Evolutionary conservation across 2,888 invertebrate genomes (phyloP), one percentile per base, ranked within the genome.

Genomic region (Sialis lutaria): DNA sequence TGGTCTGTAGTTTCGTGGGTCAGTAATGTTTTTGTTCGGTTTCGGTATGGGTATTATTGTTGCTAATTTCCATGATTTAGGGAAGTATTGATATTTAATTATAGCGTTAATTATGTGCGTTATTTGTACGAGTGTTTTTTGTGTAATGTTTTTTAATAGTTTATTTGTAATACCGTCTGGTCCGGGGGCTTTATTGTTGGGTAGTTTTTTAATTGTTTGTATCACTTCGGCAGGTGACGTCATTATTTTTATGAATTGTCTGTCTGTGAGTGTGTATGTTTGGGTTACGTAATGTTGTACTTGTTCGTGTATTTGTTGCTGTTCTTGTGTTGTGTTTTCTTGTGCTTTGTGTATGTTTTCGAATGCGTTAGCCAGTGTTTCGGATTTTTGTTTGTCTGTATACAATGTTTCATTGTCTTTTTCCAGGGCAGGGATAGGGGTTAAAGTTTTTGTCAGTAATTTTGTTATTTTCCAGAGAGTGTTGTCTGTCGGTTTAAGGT

Each of bases 1-100:
- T 6, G 53, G 54, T 33, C 54, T 8, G 40, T 54, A 55, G 35
- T 47, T 55, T 42, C 43, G 34, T 5, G 52, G 50, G 5, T 44
- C 33, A 6, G 33, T 48, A 13, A 33, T 40, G 8, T 50, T 45
- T 49, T 54, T 53, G 4, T 49, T 49, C 2, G 53, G 55, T 52
- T 54, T 55, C 1, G 10, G 46, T 8, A 54, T 51, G 1, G 53
- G 50, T 12, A 54, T 22, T 6, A 55, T 42, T 31, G 46, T 50
- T 4, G 54, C 55, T n/a, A 47, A 41, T 51, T 55, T 55, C 54
- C 54, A 55, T 1, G 6, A 4, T 2, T 10, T 46, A 9, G 55
- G 53, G 44, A 52, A 55, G 46, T 55, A 47, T 1, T 40, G 35
- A 6, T 48, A 4, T 49, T 44, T 51, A 3, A 54, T 9, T n/a